These are phyloP conservation scores for Leucozona laternaria DNA, from an alignment of 2,888 invertebrate genomes.

Conservation along the genomic window DNA sequence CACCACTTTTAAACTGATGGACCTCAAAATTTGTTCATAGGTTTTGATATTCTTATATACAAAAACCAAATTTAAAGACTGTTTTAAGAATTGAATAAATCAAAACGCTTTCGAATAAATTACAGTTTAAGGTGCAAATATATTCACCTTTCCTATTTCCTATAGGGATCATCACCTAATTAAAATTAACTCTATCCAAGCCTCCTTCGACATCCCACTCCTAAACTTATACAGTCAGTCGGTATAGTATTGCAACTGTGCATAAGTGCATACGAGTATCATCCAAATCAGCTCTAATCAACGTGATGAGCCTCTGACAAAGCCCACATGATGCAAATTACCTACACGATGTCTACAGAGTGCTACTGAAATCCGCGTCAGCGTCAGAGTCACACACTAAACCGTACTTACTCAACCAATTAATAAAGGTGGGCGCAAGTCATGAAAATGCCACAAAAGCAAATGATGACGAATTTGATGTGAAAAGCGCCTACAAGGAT, in stretches of 20 bases:
- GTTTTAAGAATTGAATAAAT: no score
- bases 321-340: constrained; percentile 73
- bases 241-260: not conserved
- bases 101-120: not conserved
- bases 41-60: no score
- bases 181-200: constrained; percentile 30
- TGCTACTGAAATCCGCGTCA: constrained; percentile 49
- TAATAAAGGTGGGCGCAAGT: constrained; percentile 74
- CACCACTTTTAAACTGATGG: no score
- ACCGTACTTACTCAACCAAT: constrained; percentile 66
- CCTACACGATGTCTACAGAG: constrained; percentile 60
- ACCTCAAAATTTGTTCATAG: no score
- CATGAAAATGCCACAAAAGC: constrained; percentile 75
- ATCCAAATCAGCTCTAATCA: constrained; percentile 72
- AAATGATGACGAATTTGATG: constrained; percentile 75
- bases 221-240: no score
- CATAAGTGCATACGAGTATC: no score
- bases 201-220: constrained; percentile 40
- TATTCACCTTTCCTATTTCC: not conserved
- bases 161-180: constrained; percentile 46
- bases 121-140: constrained; percentile 2
- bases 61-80: no score
- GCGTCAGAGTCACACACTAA: constrained; percentile 38
- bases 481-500: constrained; percentile 74
- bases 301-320: constrained; percentile 73